phyloP scores from a whole-genome alignment of 2,888 invertebrate species.

The Drosophila anceps region DNA sequence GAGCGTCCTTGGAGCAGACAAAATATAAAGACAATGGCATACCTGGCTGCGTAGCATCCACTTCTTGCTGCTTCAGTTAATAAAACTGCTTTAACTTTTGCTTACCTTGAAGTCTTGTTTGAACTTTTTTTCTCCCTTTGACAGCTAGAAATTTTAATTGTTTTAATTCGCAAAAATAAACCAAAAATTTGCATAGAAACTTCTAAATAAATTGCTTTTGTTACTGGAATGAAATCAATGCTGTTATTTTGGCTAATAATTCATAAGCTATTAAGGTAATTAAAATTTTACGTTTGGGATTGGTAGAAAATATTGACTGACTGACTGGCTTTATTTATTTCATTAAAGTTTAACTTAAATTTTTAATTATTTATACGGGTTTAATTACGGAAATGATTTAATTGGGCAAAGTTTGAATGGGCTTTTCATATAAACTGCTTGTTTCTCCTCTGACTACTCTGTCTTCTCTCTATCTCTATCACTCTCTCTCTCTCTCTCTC shows the following conservation, averaged over 20 bases:
- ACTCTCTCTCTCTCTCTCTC: no score
- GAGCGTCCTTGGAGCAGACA: slow-evolving; percentile 21
- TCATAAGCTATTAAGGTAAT: neutral
- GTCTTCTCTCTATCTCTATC: no score
- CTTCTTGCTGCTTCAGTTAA: slow-evolving; percentile 15
- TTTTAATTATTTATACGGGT: neutral
- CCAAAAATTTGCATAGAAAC: neutral
- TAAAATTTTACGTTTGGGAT: neutral
- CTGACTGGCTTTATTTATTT: neutral
- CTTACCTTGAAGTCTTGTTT: neutral
- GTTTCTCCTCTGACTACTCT: no score
- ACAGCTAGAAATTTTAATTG: neutral
- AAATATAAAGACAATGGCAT: slow-evolving; percentile 23
- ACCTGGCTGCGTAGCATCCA: neutral
- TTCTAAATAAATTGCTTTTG: neutral
- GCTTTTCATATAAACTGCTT: neutral
- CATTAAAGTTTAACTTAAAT: neutral
- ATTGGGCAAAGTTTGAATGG: neutral
- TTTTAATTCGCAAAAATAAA: no score
- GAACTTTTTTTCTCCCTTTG: no score
- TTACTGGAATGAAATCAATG: neutral
- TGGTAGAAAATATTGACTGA: neutral
- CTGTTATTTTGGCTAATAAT: neutral
- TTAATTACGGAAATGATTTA: neutral
- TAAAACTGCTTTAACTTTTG: slow-evolving; percentile 31